These are phyloP conservation scores for Bombus pascuorum DNA, from an alignment of 1,140 invertebrate species.

Conservation along the genomic window DNA sequence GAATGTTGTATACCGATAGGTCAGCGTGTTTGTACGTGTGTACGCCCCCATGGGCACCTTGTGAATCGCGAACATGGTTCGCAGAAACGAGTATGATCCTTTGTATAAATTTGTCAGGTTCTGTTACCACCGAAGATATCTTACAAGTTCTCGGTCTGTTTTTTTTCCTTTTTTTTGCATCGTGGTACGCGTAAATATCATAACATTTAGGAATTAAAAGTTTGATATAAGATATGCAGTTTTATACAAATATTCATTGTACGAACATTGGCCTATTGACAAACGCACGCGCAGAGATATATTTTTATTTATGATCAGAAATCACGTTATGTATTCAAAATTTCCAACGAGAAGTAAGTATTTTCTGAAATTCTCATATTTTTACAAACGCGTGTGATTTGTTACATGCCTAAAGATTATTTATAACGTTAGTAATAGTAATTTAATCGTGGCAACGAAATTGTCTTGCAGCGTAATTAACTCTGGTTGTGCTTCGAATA, in stretches of 20 bases:
- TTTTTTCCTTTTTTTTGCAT: fast-evolving
- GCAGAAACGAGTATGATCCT: background rate
- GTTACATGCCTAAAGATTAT: background rate
- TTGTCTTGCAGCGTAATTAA: background rate
- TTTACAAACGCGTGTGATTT: background rate
- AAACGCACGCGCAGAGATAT: too few species aligned
- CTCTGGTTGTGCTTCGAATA: background rate
- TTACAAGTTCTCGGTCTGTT: background rate
- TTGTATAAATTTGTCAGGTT: too few species aligned
- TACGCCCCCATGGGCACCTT: background rate
- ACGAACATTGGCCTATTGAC: background rate
- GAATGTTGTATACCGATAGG: background rate
- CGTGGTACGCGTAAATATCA: background rate
- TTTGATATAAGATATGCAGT: background rate
- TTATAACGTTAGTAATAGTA: background rate
- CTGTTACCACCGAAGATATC: too few species aligned
- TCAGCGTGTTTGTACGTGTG: background rate
- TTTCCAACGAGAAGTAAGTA: background rate
- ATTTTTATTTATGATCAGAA: background rate
- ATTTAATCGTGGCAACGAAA: background rate
- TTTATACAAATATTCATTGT: background rate
- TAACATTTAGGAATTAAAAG: background rate
- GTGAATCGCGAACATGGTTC: background rate
- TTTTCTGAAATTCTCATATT: background rate
- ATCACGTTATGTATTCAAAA: background rate